phyloP scores from a whole-genome alignment of 1,140 invertebrate species.

The Pararge aegeria region DNA sequence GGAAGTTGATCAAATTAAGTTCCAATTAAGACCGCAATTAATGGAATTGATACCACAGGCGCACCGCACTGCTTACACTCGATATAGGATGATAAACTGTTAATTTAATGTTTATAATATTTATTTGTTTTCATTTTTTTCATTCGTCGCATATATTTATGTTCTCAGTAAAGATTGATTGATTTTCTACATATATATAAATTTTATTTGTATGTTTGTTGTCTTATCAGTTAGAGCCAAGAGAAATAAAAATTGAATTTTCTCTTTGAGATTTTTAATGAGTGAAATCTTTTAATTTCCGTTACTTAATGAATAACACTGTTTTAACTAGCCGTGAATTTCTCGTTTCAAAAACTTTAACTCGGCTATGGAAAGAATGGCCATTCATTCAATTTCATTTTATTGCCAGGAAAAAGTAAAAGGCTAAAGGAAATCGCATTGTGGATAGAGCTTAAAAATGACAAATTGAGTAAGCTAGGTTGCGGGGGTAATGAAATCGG shows the following conservation, averaged over 20 bases:
- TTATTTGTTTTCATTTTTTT: too few relatives aligned
- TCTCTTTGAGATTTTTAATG: neutral
- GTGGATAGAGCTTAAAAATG: neutral
- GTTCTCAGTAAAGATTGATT: too few relatives aligned
- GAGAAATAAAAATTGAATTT: neutral
- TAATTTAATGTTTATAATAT: too few relatives aligned
- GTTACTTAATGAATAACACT: neutral
- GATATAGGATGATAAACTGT: too few relatives aligned
- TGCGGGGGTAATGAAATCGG: constrained; percentile 22
- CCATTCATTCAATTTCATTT: neutral
- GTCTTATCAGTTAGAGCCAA: neutral
- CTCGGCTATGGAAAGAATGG: neutral
- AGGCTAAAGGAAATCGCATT: neutral
- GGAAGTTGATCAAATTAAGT: too few relatives aligned
- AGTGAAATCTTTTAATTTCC: neutral
- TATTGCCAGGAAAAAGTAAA: neutral
- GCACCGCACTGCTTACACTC: too few relatives aligned
- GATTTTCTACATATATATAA: neutral
- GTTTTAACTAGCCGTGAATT: neutral
- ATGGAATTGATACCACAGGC: too few relatives aligned
- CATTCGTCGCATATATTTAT: too few relatives aligned
- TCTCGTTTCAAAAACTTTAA: neutral
- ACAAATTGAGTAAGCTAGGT: neutral
- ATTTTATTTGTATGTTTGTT: neutral
- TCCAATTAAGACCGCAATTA: too few relatives aligned